A percentile compares a stretch with the other conserved stretches of the same genome.
These are phyloP conservation scores for Macrotus californicus DNA, from an alignment of 2,113 vertebrate genomes.

Conservation along the genomic window DNA sequence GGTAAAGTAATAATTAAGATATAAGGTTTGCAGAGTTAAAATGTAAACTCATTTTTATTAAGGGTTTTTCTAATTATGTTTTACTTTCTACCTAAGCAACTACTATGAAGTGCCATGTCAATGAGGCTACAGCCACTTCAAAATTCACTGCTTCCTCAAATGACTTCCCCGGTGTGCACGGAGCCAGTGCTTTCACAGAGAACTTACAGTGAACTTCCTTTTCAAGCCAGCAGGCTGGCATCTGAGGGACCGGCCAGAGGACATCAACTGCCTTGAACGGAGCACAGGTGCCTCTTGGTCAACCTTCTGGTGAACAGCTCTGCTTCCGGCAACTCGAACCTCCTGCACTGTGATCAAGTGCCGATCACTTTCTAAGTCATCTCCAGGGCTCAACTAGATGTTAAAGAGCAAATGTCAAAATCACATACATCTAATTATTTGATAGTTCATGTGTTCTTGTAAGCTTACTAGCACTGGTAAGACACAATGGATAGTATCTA, in stretches of 20 bases:
- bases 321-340: conserved; percentile 46
- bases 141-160: background rate
- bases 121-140: background rate
- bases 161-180: background rate
- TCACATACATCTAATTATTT: background rate
- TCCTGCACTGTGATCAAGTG: conserved; percentile 83
- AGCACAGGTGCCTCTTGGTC: background rate
- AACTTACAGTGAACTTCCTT: conserved; percentile 79
- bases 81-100: background rate
- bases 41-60: conserved; percentile 12
- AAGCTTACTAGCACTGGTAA: background rate
- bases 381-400: conserved; percentile 79
- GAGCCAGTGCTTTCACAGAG: background rate
- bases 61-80: background rate
- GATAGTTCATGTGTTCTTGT: background rate
- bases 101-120: background rate
- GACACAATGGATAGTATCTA: background rate
- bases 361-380: conserved; percentile 81
- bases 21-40: conserved; percentile 11
- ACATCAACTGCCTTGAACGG: background rate
- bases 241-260: conserved; percentile 23
- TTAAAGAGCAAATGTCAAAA: conserved; percentile 30
- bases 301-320: background rate
- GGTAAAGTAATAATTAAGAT: background rate
- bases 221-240: conserved; percentile 79